phyloP scores from a whole-genome alignment of 2,113 vertebrate species.

The Psilopsiagon aurifrons region DNA sequence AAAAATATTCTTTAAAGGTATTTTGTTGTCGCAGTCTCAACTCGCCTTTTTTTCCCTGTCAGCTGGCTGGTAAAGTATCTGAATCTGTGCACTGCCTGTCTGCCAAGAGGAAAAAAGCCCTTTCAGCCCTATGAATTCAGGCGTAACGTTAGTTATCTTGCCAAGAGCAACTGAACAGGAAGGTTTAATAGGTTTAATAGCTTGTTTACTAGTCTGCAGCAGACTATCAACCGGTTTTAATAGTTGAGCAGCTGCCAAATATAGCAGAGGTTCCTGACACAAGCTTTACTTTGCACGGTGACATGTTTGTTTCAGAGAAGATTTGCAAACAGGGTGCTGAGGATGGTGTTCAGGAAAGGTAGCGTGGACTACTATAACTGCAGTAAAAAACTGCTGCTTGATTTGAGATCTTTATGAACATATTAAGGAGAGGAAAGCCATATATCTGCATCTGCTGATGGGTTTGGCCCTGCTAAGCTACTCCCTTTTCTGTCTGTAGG shows the following conservation, averaged over 20 bases:
- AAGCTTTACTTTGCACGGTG: not conserved
- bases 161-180: constrained; percentile 51
- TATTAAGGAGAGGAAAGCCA: not conserved
- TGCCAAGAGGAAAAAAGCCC: constrained; percentile 2
- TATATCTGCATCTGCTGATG: not conserved
- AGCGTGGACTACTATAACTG: not conserved
- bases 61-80: constrained; percentile 8
- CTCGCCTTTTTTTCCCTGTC: not conserved
- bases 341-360: not conserved
- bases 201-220: constrained; percentile 51
- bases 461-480: not conserved
- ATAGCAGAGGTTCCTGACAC: constrained; percentile 14
- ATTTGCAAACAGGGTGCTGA: not conserved
- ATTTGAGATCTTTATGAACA: not conserved
- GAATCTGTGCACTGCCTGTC: not conserved
- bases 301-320: not conserved
- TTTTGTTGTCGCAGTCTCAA: not conserved
- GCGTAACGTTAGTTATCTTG: not conserved
- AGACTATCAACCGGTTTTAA: constrained; percentile 28
- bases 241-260: constrained; percentile 34
- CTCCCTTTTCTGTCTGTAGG: constrained; percentile 78
- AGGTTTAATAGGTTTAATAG: constrained; percentile 58
- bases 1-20: not conserved
- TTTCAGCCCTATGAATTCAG: constrained; percentile 53
- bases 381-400: not conserved